These are phyloP conservation scores for Corvus hawaiiensis DNA, from an alignment of 2,113 vertebrate species.

Conservation along the genomic window DNA sequence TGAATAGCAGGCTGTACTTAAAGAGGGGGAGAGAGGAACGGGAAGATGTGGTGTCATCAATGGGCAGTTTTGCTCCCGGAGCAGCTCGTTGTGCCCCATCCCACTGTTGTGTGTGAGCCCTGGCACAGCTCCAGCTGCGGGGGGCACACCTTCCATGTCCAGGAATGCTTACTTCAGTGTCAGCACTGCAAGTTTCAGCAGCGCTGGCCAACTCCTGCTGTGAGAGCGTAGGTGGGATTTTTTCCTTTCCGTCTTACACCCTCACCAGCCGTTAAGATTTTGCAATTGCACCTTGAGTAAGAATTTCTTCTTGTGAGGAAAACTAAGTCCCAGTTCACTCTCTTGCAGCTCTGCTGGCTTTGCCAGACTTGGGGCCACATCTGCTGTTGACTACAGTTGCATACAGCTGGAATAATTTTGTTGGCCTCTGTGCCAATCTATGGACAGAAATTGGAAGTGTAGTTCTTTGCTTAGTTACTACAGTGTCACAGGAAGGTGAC, in stretches of 20 bases:
- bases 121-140: not conserved
- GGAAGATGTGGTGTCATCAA: not conserved
- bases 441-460: not conserved
- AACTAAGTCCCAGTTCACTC: not conserved
- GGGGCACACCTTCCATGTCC: not conserved
- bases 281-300: not conserved
- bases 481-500: not conserved
- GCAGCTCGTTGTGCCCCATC: accelerated
- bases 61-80: not conserved
- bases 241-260: not conserved
- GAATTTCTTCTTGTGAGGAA: not conserved
- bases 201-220: not conserved
- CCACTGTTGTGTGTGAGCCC: accelerated
- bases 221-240: not conserved
- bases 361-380: not conserved
- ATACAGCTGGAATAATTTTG: slow-evolving; percentile 8
- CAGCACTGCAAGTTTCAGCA: not conserved
- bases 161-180: not conserved
- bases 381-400: not conserved
- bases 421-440: not conserved
- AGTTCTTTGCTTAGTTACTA: not conserved
- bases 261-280: not conserved
- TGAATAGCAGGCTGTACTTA: not conserved
- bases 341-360: not conserved
- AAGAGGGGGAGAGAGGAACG: not conserved